Conservation (phyloP, 2,888 invertebrate species). For the Synergus itoensis region DNA sequence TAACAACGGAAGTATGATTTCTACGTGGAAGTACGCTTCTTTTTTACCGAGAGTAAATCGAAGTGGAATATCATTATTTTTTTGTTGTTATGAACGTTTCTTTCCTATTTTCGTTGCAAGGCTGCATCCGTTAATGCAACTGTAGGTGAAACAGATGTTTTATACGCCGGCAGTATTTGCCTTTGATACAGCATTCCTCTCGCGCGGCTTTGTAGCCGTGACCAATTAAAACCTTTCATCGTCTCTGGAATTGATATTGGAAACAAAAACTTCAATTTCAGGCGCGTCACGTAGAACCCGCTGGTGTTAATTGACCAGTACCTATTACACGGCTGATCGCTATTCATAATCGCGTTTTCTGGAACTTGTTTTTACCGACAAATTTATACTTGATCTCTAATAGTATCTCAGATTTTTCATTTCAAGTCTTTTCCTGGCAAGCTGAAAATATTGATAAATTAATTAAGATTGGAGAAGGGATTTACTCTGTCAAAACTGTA, state of each 20-base stretch:
- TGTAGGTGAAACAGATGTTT: conserved; percentile 36
- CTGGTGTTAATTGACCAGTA: conserved; percentile 74
- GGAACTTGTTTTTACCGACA: conserved; percentile 26
- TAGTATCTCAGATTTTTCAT: neutral
- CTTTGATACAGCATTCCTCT: conserved; percentile 60
- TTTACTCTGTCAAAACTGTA: neutral
- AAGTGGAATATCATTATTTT: conserved; percentile 37
- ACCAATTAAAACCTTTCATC: conserved; percentile 73
- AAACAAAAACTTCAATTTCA: conserved; percentile 76
- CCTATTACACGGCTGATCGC: conserved; percentile 72
- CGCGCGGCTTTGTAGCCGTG: conserved; percentile 63
- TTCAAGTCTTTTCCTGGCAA: neutral
- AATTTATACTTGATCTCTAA: conserved; percentile 6
- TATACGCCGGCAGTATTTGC: conserved; percentile 50
- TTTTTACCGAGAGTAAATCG: conserved; percentile 20
- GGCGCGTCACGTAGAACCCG: conserved; percentile 65
- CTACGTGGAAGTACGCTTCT: conserved; percentile 11
- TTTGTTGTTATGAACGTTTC: conserved; percentile 27
- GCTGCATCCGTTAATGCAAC: conserved; percentile 29
- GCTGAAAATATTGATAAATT: neutral
- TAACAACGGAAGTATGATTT: conserved; percentile 17
- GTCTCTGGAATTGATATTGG: conserved; percentile 73
- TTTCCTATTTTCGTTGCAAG: conserved; percentile 30
- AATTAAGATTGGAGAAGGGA: neutral
- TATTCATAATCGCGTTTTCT: conserved; percentile 63